phyloP scores from a whole-genome alignment of 1,140 invertebrate species.

The Neuroterus valhalla region DNA sequence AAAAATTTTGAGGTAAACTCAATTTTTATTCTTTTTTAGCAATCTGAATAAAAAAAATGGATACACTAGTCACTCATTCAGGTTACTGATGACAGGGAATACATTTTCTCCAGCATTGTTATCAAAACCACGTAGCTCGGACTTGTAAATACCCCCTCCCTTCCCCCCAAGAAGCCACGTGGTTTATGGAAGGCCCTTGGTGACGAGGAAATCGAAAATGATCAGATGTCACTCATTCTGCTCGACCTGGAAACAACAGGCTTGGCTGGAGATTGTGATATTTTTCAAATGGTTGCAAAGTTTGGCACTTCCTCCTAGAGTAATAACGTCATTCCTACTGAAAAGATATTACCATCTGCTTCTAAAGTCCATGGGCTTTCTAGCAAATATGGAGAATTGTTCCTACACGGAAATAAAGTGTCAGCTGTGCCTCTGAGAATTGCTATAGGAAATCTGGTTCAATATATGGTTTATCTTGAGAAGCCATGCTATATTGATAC shows the following conservation, averaged over 20 bases:
- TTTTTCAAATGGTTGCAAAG: background rate
- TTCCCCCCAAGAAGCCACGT: too few species aligned
- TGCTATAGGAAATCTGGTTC: constrained; percentile 32
- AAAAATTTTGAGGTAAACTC: too few species aligned
- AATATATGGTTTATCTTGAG: constrained; percentile 35
- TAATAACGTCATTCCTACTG: background rate
- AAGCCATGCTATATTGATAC: constrained; percentile 41
- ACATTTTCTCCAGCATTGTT: too few species aligned
- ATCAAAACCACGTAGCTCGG: too few species aligned
- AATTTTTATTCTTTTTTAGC: too few species aligned
- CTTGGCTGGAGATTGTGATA: background rate
- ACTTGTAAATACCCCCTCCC: too few species aligned
- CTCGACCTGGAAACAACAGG: background rate
- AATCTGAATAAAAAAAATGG: too few species aligned
- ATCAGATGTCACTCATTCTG: background rate
- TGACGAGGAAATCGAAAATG: constrained; percentile 32
- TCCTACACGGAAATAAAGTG: constrained; percentile 40
- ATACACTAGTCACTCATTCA: too few species aligned
- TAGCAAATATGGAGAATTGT: constrained; percentile 13
- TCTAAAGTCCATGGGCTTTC: background rate
- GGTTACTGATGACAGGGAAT: too few species aligned
- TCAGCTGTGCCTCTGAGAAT: constrained; percentile 34
- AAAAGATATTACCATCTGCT: background rate
- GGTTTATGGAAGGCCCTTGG: constrained; percentile 30
- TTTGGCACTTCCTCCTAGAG: background rate